Conservation (phyloP, 2,113 vertebrate genomes). For the Corythaixoides concolor region DNA sequence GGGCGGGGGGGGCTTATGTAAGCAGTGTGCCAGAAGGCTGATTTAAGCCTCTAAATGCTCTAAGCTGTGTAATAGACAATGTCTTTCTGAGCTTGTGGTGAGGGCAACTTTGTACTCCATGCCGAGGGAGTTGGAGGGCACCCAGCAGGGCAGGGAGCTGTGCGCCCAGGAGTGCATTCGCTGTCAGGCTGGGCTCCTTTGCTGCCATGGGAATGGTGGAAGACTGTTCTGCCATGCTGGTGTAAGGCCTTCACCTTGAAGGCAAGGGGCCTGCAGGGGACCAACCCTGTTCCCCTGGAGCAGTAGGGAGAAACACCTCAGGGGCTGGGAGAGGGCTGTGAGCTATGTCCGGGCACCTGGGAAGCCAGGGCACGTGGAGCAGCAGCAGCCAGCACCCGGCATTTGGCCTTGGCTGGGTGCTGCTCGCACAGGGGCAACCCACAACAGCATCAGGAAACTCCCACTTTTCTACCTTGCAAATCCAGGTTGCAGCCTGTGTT, state of each 20-base stretch:
- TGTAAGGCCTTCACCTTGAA: not conserved
- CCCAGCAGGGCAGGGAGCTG: not conserved
- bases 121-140: not conserved
- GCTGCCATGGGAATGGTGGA: not conserved
- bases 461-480: not conserved
- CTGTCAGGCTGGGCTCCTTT: not conserved
- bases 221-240: not conserved
- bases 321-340: not conserved
- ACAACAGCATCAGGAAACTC: not conserved
- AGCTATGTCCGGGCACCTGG: not conserved
- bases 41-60: not conserved
- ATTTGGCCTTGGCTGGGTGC: not conserved
- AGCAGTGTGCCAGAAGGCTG: not conserved
- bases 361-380: not conserved
- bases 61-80: not conserved
- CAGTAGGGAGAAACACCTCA: not conserved
- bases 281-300: not conserved
- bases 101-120: not conserved
- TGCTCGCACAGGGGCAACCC: fast-evolving
- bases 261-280: too few species aligned
- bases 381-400: not conserved
- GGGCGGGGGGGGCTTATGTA: not conserved
- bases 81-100: not conserved
- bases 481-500: not conserved
- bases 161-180: not conserved